Percentiles rank a stretch among this genome's conserved stretches.
Conservation (phyloP, 2,888 invertebrate species). For the Netelia inedita region DNA sequence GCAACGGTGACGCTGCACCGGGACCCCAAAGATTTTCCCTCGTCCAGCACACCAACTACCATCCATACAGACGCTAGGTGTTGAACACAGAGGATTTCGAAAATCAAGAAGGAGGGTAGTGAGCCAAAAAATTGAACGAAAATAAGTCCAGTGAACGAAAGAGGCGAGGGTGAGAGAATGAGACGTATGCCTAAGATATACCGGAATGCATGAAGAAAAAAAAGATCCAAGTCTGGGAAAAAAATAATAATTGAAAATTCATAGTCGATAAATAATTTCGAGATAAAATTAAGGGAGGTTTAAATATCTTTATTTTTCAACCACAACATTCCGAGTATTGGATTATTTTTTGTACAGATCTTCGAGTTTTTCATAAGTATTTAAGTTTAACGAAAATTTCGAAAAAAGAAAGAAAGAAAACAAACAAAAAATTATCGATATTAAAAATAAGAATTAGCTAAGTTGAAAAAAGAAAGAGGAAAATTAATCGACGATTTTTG, state of each 20-base stretch:
- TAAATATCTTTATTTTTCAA: conserved; percentile 44
- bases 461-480: neutral
- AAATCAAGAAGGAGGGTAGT: conserved; percentile 40
- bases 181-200: conserved; percentile 20
- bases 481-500: conserved; percentile 14
- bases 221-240: neutral
- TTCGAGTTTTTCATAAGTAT: conserved; percentile 54
- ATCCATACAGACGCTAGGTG: conserved; percentile 86
- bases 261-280: conserved; percentile 41
- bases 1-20: conserved; percentile 82
- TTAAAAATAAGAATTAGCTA: conserved; percentile 56
- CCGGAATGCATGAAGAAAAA: conserved; percentile 34
- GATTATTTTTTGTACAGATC: conserved; percentile 43
- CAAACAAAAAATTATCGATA: conserved; percentile 38
- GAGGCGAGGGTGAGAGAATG: conserved; percentile 58
- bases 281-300: conserved; percentile 52
- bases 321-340: conserved; percentile 37
- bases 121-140: conserved; percentile 20
- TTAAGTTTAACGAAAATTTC: conserved; percentile 20
- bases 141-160: conserved; percentile 31
- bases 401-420: conserved; percentile 29
- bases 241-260: neutral
- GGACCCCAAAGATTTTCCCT: conserved; percentile 86
- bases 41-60: conserved; percentile 85
- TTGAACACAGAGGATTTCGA: conserved; percentile 68